Base-by-base conservation (phyloP, 2,888 invertebrate genomes). In the Criorhina ranunculi region DNA sequence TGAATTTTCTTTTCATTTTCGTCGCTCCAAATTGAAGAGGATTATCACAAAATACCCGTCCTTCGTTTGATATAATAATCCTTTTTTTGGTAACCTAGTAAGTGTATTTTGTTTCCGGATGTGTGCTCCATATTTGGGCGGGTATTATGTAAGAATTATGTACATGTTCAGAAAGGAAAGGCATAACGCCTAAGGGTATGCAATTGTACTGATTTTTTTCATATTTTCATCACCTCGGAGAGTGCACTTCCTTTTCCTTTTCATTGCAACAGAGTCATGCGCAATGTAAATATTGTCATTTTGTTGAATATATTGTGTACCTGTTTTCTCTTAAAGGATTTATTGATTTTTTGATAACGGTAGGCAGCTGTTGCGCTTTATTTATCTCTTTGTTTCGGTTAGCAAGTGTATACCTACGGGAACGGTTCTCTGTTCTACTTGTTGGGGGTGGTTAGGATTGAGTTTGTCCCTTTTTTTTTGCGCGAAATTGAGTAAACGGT, bases 301-400 rank as follows among this genome's bases (percentile, higher is more conserved):
- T 51, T 2, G 6, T 35, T 35, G 2, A 24, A 51, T 46, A 19
- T 62, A 46, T 12, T 60, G 67, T 17, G 44, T 49, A 12, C 19
- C 33, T 46, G 12, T 44, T 67, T 46, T 37, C 49, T 40, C n/a
- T 9, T 12, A 2, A 3, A 42, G 29, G 31, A 29, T 4, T 1
- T 78, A 83, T 83, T 57, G 73, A 83, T 73, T 83, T 75, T 79
- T 44, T 83, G 83, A 83, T 83, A 79, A 83, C 42, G 57, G 7
- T n/a, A 35, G 62, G 79, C 83, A 83, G 79, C 83, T 83, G 83
- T 83, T 83, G 83, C 83, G 69, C 69, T 42, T 53, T 67, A 69
- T 62, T 81, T 76, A 55, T 51, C 31, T 55, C 42, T 42, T 24
- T 46, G n/a, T 17, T 60, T 15, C 42, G 46, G 29, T 9, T 7